A percentile compares a stretch with the other conserved stretches of the same genome.
Conservation (phyloP, 2,888 invertebrate species). For the Ophion ellenae region DNA sequence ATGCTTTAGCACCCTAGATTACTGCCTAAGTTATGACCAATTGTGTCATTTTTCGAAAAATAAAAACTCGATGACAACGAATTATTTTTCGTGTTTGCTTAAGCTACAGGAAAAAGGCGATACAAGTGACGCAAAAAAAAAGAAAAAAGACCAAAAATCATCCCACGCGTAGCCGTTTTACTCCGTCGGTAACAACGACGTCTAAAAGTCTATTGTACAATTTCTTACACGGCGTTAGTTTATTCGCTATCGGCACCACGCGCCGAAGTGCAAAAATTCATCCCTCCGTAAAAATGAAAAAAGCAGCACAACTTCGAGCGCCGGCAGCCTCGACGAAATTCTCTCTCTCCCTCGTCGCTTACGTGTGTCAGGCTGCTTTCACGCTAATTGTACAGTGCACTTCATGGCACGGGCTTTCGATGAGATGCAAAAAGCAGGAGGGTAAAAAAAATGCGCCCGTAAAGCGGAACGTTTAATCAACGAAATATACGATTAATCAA, state of each 20-base stretch:
- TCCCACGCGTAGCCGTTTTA: constrained; percentile 39
- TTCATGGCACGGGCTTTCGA: constrained; percentile 25
- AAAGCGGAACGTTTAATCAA: constrained; percentile 24
- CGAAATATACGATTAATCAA: constrained; percentile 37
- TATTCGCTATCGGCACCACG: constrained; percentile 16
- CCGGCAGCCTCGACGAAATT: constrained; percentile 1
- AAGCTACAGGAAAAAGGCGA: constrained; percentile 19
- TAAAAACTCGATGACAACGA: constrained; percentile 11
- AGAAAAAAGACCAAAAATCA: constrained; percentile 4
- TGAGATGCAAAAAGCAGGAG: constrained; percentile 17
- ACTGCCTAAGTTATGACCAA: constrained; percentile 59
- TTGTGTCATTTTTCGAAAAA: constrained; percentile 34
- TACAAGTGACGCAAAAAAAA: background rate
- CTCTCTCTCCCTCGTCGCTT: background rate
- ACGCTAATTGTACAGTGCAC: constrained; percentile 36
- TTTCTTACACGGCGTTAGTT: constrained; percentile 45
- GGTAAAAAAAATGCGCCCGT: constrained; percentile 8
- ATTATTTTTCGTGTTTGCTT: constrained; percentile 25
- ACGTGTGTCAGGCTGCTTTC: background rate
- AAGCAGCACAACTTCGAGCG: background rate
- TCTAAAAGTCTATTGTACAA: constrained; percentile 60
- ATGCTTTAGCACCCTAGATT: constrained; percentile 63
- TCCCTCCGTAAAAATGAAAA: constrained; percentile 12
- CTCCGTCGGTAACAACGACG: constrained; percentile 44
- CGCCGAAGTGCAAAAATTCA: constrained; percentile 22